Percentiles rank a stretch among this genome's conserved stretches.
Evolutionary conservation across 2,797 vertebrate genomes (phyloP).

Genomic region (Myioborus melanocephalus): DNA sequence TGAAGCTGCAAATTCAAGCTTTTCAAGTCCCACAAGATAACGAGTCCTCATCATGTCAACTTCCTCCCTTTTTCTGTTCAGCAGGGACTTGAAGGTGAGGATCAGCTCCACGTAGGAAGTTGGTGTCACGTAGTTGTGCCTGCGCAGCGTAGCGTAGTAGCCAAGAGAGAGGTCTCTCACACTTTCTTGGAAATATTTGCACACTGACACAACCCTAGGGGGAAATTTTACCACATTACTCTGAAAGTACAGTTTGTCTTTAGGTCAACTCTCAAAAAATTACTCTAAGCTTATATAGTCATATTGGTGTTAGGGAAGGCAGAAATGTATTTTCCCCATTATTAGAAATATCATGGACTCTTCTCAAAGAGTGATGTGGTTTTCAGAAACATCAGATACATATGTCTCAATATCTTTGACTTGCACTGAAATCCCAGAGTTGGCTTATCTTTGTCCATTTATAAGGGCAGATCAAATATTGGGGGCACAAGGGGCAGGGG

Average conservation of each 20-base stretch:
- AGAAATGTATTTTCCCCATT: background rate
- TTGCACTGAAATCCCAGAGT: background rate
- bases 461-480: background rate
- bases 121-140: slow-evolving; percentile 93
- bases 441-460: background rate
- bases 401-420: background rate
- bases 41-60: slow-evolving; percentile 84
- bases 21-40: slow-evolving; percentile 87
- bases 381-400: background rate
- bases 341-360: background rate
- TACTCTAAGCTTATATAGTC: background rate
- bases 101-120: slow-evolving; percentile 93
- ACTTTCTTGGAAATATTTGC: slow-evolving; percentile 90
- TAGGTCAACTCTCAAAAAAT: background rate
- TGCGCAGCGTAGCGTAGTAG: slow-evolving; percentile 82
- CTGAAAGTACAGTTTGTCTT: background rate
- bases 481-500: accelerated
- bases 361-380: background rate
- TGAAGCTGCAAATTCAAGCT: slow-evolving; percentile 89
- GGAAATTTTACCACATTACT: background rate
- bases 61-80: slow-evolving; percentile 85
- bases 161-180: slow-evolving; percentile 80
- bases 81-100: slow-evolving; percentile 88
- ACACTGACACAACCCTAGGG: slow-evolving; percentile 89
- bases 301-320: background rate